Evolutionary conservation across 2,113 vertebrate genomes (phyloP).

Genomic region (Agelaius phoeniceus): DNA sequence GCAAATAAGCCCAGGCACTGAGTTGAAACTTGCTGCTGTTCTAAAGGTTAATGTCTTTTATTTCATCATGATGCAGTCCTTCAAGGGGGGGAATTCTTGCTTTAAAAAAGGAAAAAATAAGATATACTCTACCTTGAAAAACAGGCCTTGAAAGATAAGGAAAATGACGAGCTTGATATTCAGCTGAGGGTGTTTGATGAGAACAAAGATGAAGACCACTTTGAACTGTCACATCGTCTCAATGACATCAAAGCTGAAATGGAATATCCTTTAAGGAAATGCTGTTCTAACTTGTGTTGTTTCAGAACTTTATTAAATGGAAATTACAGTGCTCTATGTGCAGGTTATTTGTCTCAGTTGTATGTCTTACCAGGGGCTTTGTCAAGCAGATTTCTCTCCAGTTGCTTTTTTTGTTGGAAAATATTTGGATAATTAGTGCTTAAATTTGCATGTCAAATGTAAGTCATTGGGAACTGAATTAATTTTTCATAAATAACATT

Average conservation of each 20-base stretch:
- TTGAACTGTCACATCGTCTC: slow-evolving; percentile 94
- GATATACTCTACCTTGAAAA: slow-evolving; percentile 38
- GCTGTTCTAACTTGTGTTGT: neutral
- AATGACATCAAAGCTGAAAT: slow-evolving; percentile 95
- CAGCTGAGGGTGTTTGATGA: slow-evolving; percentile 98
- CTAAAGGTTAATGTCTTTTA: neutral
- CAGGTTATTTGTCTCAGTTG: neutral
- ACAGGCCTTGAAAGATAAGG: slow-evolving; percentile 90
- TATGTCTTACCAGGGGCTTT: neutral
- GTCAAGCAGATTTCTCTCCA: neutral
- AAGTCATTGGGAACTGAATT: neutral
- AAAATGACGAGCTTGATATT: slow-evolving; percentile 98
- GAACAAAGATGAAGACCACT: slow-evolving; percentile 96
- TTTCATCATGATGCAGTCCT: neutral
- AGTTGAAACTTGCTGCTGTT: neutral
- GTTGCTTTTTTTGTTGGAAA: neutral
- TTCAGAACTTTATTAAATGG: neutral
- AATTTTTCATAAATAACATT: neutral
- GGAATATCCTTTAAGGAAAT: slow-evolving; percentile 96
- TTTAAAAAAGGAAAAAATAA: neutral
- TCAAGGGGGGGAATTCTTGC: neutral
- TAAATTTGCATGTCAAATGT: neutral
- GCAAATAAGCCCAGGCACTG: neutral
- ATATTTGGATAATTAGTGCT: neutral
- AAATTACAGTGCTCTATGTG: neutral